phyloP scores from a whole-genome alignment of 2,797 vertebrate species.

The Peromyscus attwateri region DNA sequence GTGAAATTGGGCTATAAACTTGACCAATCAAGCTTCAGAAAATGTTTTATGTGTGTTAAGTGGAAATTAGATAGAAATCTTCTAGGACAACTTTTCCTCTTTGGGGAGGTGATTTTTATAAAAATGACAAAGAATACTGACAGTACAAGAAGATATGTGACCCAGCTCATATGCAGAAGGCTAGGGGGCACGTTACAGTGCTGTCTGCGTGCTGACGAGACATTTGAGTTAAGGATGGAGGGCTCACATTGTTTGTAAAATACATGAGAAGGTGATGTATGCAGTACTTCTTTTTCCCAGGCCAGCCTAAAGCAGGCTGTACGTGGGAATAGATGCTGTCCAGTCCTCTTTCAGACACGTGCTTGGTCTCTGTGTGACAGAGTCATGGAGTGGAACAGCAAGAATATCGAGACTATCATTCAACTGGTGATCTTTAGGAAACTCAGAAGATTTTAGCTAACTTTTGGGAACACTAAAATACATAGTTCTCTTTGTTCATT shows the following conservation, averaged over 20 bases:
- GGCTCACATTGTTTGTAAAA: neutral
- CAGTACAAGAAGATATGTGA: neutral
- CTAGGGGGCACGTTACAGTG: neutral
- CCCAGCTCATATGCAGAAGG: neutral
- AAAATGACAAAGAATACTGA: slow-evolving; percentile 5
- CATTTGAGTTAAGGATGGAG: slow-evolving; percentile 17
- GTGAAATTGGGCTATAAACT: neutral
- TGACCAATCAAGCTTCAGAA: neutral
- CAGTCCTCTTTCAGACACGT: neutral
- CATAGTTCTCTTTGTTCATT: neutral
- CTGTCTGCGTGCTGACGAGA: slow-evolving; percentile 3
- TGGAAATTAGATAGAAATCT: neutral
- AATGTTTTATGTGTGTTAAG: neutral
- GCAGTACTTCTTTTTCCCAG: neutral
- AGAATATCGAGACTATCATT: neutral
- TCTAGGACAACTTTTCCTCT: neutral
- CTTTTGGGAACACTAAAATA: slow-evolving; percentile 42
- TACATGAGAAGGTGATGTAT: neutral
- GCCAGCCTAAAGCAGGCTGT: neutral
- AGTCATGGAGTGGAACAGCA: neutral
- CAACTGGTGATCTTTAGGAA: neutral
- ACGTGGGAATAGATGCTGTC: neutral
- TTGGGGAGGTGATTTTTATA: neutral
- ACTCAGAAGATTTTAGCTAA: neutral
- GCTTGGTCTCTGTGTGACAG: neutral